A percentile compares a stretch with the other conserved stretches of the same genome.
Evolutionary conservation across 2,797 vertebrate genomes (phyloP).

Genomic region (Leuciscus waleckii): DNA sequence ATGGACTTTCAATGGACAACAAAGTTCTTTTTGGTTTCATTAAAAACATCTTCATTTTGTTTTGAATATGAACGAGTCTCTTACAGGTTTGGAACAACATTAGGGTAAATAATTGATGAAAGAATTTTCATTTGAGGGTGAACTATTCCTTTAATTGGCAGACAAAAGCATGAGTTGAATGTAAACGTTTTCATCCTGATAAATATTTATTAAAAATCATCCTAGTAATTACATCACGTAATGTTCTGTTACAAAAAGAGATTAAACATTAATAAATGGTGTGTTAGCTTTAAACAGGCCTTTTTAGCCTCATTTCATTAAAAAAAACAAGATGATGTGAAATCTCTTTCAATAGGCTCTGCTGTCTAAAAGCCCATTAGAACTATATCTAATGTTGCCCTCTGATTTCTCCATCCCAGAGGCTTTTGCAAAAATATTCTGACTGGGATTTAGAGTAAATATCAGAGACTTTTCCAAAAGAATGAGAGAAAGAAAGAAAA

Average conservation of each 20-base stretch:
- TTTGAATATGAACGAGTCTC: not conserved
- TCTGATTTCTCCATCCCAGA: constrained; percentile 2
- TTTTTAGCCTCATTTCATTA: not conserved
- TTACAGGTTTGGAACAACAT: not conserved
- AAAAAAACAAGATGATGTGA: not conserved
- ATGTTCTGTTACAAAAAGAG: not conserved
- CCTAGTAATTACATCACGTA: not conserved
- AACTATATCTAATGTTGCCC: not conserved
- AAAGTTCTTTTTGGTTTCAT: not conserved
- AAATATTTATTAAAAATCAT: not conserved
- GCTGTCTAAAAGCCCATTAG: not conserved
- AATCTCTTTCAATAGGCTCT: not conserved
- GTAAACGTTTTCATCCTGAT: not conserved
- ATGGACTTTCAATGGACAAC: not conserved
- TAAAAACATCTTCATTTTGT: not conserved
- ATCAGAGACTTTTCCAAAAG: not conserved
- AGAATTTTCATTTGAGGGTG: not conserved
- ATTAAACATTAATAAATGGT: not conserved
- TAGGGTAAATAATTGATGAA: not conserved
- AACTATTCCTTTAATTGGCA: not conserved
- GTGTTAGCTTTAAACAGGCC: not conserved
- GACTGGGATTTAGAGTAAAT: not conserved
- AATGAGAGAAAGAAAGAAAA: not conserved
- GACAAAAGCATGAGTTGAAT: not conserved
- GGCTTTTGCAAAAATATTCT: not conserved